Evolutionary conservation across 2,888 invertebrate species (phyloP), one percentile per base, ranked within the genome.

Genomic region (Dynastes maya): DNA sequence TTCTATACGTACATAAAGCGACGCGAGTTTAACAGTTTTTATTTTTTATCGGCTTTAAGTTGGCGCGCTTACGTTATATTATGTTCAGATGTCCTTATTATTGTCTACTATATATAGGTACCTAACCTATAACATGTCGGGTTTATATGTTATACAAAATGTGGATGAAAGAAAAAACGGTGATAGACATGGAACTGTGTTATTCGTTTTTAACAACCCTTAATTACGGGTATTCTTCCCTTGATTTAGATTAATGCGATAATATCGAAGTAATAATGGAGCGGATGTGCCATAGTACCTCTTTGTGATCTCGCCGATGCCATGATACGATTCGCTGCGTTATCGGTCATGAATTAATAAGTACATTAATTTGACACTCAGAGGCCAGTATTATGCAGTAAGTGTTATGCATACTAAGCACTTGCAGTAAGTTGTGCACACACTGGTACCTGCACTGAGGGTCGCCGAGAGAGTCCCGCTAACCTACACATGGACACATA

Each of bases 181-280:
- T 6, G 27, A 8, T 49, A 8, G 22, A 49, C 32, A 49, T 67
- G 67, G 22, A 45, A 27, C 5, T 67, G 32, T 13, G 40, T 32
- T 64, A 32, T 45, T 67, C 45, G 16, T 72, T 72, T 76, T 76
- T 76, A 53, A 65, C 76, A 76, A 76, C 76, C 75, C 76, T 67
- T 67, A 76, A 76, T 76, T 76, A 76, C 45, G 40, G 76, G 16
- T 67, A 76, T 76, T 76, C 65, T 76, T 51, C 32, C 22, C 53
- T 76, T 65, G 76, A 76, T 76, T 65, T 65, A 65, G 76, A 76
- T 76, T 76, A 67, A 76, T 76, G 76, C 58, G 76, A 76, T 76
- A 51, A 76, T 76, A 13, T 55, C 32, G 65, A 37, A 32, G 65
- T 76, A 76, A 76, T 76, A 53, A 76, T 29, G 65, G 61, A 40